These are phyloP conservation scores for Plutella xylostella DNA, from an alignment of 2,888 invertebrate genomes.

Conservation along the genomic window DNA sequence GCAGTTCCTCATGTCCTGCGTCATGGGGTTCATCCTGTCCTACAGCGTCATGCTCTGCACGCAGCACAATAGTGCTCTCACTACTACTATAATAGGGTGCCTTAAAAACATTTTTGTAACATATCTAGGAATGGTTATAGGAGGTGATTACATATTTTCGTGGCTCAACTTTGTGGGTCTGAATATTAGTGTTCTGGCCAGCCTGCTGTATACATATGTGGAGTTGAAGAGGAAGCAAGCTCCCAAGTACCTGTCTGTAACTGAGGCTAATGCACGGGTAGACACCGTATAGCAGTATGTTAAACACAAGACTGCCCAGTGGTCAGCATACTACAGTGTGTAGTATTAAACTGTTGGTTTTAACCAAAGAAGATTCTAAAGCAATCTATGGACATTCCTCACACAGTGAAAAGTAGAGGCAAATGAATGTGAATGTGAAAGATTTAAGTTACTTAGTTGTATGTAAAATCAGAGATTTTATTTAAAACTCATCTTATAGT, in stretches of 20 bases:
- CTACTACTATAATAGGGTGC: constrained; percentile 98
- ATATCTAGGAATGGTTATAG: constrained; percentile 97
- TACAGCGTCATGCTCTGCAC: constrained; percentile 97
- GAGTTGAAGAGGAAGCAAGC: constrained; percentile 78
- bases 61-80: constrained; percentile 96
- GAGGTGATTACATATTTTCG: constrained; percentile 97
- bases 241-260: constrained; percentile 34
- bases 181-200: constrained; percentile 92
- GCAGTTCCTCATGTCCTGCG: constrained; percentile 89
- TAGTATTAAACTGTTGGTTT: constrained; percentile 30
- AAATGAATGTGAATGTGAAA: too few relatives aligned
- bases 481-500: too few relatives aligned
- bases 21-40: constrained; percentile 96
- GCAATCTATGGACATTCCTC: too few relatives aligned
- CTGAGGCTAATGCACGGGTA: constrained; percentile 37
- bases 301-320: constrained; percentile 28
- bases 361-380: too few relatives aligned
- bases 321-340: constrained; percentile 30
- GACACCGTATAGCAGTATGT: constrained; percentile 46
- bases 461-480: too few relatives aligned
- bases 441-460: too few relatives aligned
- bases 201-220: constrained; percentile 87
- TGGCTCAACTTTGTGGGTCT: constrained; percentile 95
- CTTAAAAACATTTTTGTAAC: constrained; percentile 98
- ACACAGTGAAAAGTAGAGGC: too few relatives aligned